These are phyloP conservation scores for Carcharodon carcharias DNA, from an alignment of 2,797 vertebrate species.

Conservation along the genomic window DNA sequence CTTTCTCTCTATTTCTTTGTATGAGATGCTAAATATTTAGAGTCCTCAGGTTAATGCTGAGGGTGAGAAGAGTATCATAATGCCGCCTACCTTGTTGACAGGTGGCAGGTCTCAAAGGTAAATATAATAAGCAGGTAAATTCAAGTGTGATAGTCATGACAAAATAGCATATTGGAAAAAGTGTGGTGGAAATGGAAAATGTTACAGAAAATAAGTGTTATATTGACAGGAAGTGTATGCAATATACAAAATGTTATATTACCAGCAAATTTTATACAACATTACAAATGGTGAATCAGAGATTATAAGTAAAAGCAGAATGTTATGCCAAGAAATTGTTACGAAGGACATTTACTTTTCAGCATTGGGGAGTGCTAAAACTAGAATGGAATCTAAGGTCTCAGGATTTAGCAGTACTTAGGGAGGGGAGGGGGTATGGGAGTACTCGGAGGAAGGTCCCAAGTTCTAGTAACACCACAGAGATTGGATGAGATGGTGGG, in stretches of 20 bases:
- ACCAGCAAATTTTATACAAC: no score
- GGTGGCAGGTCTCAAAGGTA: not conserved
- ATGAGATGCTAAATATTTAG: not conserved
- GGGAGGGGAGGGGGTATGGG: not conserved
- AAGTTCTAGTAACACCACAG: not conserved
- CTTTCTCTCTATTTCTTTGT: not conserved
- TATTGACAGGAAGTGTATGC: not conserved
- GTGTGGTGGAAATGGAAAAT: not conserved
- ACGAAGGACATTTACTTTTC: not conserved
- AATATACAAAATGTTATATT: not conserved
- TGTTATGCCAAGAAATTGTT: not conserved
- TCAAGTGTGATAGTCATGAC: not conserved
- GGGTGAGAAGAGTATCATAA: not conserved
- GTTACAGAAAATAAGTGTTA: not conserved
- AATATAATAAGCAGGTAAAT: not conserved
- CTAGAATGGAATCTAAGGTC: not conserved
- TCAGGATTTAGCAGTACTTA: not conserved
- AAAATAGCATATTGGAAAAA: not conserved
- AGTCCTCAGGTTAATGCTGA: not conserved
- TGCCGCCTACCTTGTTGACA: no score
- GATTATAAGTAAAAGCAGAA: not conserved
- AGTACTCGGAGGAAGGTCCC: not conserved
- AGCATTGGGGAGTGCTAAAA: not conserved
- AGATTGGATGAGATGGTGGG: not conserved
- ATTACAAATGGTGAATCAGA: not conserved